A percentile compares a stretch with the other conserved stretches of the same genome.
Conservation (phyloP, 2,113 vertebrate species). For the Ellobius talpinus region DNA sequence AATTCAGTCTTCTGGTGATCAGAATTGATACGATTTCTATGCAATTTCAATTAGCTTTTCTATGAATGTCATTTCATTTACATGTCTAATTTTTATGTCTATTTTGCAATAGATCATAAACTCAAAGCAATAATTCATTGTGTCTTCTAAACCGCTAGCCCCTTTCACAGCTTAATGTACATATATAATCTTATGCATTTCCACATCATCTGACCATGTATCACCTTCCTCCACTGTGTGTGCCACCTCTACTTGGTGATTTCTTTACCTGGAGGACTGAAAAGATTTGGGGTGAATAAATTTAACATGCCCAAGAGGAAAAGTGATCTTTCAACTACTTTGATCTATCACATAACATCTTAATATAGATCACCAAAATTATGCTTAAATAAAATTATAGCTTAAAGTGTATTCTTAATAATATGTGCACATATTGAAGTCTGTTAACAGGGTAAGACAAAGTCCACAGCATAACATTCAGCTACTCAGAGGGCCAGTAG, state of each 20-base stretch:
- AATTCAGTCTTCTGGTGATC: constrained; percentile 52
- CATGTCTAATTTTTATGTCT: constrained; percentile 46
- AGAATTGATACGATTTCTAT: constrained; percentile 56
- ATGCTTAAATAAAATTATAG: background rate
- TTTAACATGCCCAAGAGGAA: background rate
- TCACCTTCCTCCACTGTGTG: background rate
- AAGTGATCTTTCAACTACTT: background rate
- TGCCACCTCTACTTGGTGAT: background rate
- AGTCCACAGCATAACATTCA: background rate
- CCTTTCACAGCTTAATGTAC: background rate
- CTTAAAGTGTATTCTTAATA: background rate
- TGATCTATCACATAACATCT: background rate
- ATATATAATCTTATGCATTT: background rate
- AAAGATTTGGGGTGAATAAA: background rate
- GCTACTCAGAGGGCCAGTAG: background rate
- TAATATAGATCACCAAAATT: background rate
- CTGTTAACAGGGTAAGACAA: background rate
- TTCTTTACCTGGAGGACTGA: background rate
- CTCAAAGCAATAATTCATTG: background rate
- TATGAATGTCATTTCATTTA: constrained; percentile 35
- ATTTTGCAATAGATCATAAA: constrained; percentile 42
- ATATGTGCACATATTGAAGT: background rate
- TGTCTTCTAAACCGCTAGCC: background rate
- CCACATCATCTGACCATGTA: background rate
- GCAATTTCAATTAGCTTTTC: constrained; percentile 54